Conservation (phyloP, 1,140 invertebrate species). For the Nebria ingens region DNA sequence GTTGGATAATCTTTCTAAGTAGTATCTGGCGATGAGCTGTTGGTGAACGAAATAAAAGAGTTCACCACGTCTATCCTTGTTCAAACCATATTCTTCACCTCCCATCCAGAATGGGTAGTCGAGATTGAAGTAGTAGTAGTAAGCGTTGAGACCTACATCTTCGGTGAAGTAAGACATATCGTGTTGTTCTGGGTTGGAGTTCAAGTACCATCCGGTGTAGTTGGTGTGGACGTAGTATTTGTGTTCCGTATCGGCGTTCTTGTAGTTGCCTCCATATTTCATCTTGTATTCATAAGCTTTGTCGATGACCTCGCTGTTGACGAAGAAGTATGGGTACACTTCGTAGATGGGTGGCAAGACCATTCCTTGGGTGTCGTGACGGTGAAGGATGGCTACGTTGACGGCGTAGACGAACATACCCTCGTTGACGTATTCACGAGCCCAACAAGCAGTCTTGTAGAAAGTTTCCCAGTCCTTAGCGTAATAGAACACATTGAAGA, state of each 20-base stretch:
- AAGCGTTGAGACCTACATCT: conserved; percentile 57
- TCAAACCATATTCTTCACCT: conserved; percentile 36
- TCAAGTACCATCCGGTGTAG: conserved; percentile 42
- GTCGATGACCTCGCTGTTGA: conserved; percentile 46
- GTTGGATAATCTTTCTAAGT: conserved; percentile 56
- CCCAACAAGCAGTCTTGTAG: conserved; percentile 49
- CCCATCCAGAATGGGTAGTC: conserved; percentile 53
- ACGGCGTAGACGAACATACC: conserved; percentile 52
- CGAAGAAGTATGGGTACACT: conserved; percentile 53
- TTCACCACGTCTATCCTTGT: conserved; percentile 49
- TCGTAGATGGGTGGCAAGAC: conserved; percentile 55
- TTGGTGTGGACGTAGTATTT: conserved; percentile 40
- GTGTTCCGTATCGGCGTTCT: conserved; percentile 34
- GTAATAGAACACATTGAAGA: conserved; percentile 58
- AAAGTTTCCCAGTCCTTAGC: conserved; percentile 52
- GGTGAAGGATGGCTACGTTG: conserved; percentile 46
- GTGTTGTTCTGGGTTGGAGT: conserved; percentile 35
- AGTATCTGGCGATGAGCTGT: conserved; percentile 52
- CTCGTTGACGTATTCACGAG: conserved; percentile 49
- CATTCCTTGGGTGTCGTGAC: conserved; percentile 47
- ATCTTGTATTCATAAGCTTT: conserved; percentile 47
- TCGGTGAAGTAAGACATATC: conserved; percentile 61
- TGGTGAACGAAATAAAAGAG: conserved; percentile 48
- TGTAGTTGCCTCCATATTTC: conserved; percentile 35
- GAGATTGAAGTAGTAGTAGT: conserved; percentile 54